A percentile compares a stretch with the other conserved stretches of the same genome.
These are phyloP conservation scores for Ochotona princeps DNA, from an alignment of 2,113 vertebrate species.

Conservation along the genomic window DNA sequence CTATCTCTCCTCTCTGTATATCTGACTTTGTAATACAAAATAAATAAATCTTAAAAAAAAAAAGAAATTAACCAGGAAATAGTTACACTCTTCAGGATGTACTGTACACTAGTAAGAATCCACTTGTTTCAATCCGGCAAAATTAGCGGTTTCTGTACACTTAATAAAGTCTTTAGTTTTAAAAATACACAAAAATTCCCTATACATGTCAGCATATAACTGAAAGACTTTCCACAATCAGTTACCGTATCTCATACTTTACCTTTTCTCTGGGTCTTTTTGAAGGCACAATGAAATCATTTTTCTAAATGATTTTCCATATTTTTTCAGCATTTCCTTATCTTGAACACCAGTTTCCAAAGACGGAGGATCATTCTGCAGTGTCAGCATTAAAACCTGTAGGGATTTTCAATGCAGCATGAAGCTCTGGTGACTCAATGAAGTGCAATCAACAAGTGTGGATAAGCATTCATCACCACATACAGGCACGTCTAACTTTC, in stretches of 20 bases:
- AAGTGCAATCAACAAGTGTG: not conserved
- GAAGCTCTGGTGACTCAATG: not conserved
- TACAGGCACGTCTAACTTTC: not conserved
- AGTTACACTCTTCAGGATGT: not conserved
- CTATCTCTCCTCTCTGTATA: no score
- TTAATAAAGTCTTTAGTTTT: slow-evolving; percentile 21
- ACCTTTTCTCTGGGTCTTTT: slow-evolving; percentile 99
- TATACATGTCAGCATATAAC: not conserved
- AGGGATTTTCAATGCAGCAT: slow-evolving; percentile 69
- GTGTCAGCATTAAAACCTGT: slow-evolving; percentile 98
- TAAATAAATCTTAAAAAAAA: no score
- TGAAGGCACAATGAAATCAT: slow-evolving; percentile 98
- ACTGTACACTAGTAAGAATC: not conserved
- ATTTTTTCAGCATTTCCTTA: slow-evolving; percentile 99
- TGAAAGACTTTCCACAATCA: not conserved
- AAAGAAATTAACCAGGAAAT: slow-evolving; percentile 43
- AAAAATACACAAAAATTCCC: not conserved
- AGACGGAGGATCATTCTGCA: slow-evolving; percentile 97
- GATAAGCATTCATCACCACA: not conserved
- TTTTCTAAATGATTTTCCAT: slow-evolving; percentile 98
- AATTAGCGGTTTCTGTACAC: not conserved
- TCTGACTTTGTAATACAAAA: no score
- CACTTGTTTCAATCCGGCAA: not conserved
- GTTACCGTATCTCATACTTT: slow-evolving; percentile 59
- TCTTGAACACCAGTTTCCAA: slow-evolving; percentile 98